Evolutionary conservation across 2,113 vertebrate species (phyloP), one percentile per base, ranked within the genome.

Genomic region (Psilopsiagon aymara): DNA sequence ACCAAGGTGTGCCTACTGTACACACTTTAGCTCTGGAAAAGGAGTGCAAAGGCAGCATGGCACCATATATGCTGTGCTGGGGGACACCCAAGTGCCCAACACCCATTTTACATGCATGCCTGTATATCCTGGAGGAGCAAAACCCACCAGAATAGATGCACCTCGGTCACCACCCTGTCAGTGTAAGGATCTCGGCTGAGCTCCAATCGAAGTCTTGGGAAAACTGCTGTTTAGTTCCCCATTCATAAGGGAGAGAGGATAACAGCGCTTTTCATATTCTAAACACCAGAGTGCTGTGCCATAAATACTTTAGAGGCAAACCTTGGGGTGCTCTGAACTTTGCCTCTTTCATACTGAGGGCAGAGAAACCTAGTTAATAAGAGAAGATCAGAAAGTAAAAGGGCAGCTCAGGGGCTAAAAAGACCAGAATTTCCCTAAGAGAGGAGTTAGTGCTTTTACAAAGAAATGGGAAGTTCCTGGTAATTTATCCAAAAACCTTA

Each of bases 1-100:
- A 20, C 60, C 46, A 52, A 83, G 27, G 18, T 18, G 12, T 31
- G 11, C 7, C 25, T 66, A 9, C 18, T 3, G 2, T 52, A 13
- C 31, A 37, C 7, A 3, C 9, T 59, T 70, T 2, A 57, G 43
- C 60, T 24, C 25, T 49, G 39, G 39, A 80, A 71, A 55, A 90
- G 23, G 23, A 3, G 39, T 10, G 11, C 39, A 66, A 83, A 63
- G 67, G 35, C 62, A 82, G n/a, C 0, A 2, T 44, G 69, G 51
- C 13, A 44, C 24, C 3, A 1, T 1, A 17, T 0, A 1, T 17
- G 25, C 3, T 20, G n/a, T 41, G 19, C n/a, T 71, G 57, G 51
- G n/a, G 37, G 46, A 35, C 31, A 37, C n/a, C 7, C 33, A 35
- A 23, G 37, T 62, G 21, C 60, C 51, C 85, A 82, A 27, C 46